Percentiles rank a stretch among this genome's conserved stretches.
These are phyloP conservation scores for Brachypteracias leptosomus DNA, from an alignment of 2,113 vertebrate species.

Conservation along the genomic window DNA sequence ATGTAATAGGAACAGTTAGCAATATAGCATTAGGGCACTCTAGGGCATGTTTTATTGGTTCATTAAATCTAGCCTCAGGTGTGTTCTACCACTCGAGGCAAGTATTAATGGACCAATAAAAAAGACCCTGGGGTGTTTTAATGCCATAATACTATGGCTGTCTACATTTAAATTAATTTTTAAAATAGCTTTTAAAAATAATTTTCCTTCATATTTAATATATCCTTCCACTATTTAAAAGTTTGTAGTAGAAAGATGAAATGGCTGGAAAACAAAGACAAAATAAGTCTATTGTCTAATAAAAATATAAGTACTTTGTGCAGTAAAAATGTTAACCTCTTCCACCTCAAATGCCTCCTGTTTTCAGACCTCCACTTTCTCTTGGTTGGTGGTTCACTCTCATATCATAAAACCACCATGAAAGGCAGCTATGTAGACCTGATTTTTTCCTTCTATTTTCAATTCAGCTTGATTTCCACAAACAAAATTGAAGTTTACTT, in stretches of 20 bases:
- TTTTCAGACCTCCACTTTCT: background rate
- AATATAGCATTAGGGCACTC: constrained; percentile 75
- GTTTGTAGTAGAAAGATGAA: constrained; percentile 40
- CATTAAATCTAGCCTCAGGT: constrained; percentile 83
- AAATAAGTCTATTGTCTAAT: constrained; percentile 30
- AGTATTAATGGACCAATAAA: constrained; percentile 84
- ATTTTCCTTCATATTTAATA: constrained; percentile 74
- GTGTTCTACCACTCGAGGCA: constrained; percentile 78
- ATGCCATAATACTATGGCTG: constrained; percentile 69
- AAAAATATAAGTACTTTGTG: background rate
- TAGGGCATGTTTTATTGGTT: constrained; percentile 80
- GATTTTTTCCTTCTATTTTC: background rate
- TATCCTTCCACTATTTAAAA: constrained; percentile 39
- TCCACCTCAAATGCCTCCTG: background rate
- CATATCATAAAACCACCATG: background rate
- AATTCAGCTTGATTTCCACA: background rate
- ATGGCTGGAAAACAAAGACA: constrained; percentile 5
- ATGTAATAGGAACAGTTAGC: constrained; percentile 73
- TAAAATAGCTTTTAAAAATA: constrained; percentile 76
- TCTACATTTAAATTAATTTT: constrained; percentile 81
- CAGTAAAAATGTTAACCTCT: background rate
- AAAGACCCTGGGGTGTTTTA: constrained; percentile 75
- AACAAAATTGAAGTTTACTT: background rate
- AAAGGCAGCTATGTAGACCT: background rate
- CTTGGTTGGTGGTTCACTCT: background rate